These are phyloP conservation scores for Scaeva pyrastri DNA, from an alignment of 2,888 invertebrate genomes.

Conservation along the genomic window DNA sequence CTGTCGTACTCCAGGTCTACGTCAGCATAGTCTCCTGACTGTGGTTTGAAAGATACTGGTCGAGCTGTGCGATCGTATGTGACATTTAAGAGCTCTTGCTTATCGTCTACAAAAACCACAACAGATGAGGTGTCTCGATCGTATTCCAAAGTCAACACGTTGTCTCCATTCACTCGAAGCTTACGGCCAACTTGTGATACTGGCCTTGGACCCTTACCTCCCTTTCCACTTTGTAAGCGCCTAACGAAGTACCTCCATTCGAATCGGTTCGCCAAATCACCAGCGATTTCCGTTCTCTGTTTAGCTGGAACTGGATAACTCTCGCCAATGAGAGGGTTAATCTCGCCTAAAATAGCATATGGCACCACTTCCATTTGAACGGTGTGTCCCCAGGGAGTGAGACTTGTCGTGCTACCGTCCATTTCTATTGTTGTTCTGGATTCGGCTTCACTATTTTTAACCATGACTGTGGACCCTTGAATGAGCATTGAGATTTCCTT, in stretches of 20 bases:
- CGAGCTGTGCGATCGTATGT: conserved; percentile 94
- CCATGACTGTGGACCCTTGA: conserved; percentile 93
- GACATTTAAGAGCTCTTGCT: conserved; percentile 92
- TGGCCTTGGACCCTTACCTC: conserved; percentile 84
- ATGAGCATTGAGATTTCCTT: conserved; percentile 94
- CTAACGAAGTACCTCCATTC: conserved; percentile 98
- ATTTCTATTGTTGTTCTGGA: conserved; percentile 91
- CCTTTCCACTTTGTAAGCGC: conserved; percentile 87
- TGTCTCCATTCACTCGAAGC: conserved; percentile 95
- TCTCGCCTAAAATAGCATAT: conserved; percentile 94
- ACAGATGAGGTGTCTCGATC: conserved; percentile 94
- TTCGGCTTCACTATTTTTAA: conserved; percentile 92
- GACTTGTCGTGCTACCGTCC: conserved; percentile 92
- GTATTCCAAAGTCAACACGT: conserved; percentile 95
- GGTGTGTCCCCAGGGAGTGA: conserved; percentile 94
- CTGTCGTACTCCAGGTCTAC: conserved; percentile 96
- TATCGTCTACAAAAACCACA: conserved; percentile 94
- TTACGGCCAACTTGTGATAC: conserved; percentile 94
- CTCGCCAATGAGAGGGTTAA: conserved; percentile 94
- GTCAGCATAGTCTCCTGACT: conserved; percentile 93
- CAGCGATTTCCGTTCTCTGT: conserved; percentile 94
- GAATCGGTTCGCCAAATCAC: conserved; percentile 95
- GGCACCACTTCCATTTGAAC: conserved; percentile 96
- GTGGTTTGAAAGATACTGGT: conserved; percentile 93
- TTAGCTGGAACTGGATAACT: conserved; percentile 96